Conservation (phyloP, 2,797 vertebrate species). For the Myotis pilosus region DNA sequence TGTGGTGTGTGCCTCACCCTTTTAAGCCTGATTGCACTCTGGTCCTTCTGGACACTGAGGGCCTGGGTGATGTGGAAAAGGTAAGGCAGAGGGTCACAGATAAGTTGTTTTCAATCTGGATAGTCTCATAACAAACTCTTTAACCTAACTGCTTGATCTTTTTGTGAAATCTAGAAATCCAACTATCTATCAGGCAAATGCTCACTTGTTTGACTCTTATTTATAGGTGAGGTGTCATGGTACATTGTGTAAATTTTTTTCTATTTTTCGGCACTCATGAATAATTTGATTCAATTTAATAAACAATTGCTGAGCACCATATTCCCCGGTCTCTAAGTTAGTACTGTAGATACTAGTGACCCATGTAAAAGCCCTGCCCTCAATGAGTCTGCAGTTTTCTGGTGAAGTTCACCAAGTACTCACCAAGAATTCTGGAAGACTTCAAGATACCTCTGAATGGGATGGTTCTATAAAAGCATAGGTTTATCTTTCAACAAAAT, state of each 20-base stretch:
- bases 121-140: neutral
- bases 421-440: neutral
- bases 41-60: constrained; percentile 82
- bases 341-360: neutral
- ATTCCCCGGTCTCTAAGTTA: neutral
- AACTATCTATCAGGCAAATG: neutral
- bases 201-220: neutral
- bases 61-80: constrained; percentile 81
- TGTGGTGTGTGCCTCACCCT: constrained; percentile 72
- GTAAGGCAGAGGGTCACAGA: constrained; percentile 30
- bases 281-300: neutral
- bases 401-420: neutral
- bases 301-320: neutral
- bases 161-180: neutral
- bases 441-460: neutral
- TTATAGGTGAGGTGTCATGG: neutral
- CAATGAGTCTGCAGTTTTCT: neutral
- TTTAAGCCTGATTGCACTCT: constrained; percentile 50
- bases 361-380: neutral
- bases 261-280: neutral
- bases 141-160: neutral
- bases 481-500: neutral
- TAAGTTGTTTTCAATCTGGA: neutral
- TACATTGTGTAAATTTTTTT: neutral
- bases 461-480: neutral